Conservation (phyloP, 2,797 vertebrate genomes). For the Monodelphis domestica region DNA sequence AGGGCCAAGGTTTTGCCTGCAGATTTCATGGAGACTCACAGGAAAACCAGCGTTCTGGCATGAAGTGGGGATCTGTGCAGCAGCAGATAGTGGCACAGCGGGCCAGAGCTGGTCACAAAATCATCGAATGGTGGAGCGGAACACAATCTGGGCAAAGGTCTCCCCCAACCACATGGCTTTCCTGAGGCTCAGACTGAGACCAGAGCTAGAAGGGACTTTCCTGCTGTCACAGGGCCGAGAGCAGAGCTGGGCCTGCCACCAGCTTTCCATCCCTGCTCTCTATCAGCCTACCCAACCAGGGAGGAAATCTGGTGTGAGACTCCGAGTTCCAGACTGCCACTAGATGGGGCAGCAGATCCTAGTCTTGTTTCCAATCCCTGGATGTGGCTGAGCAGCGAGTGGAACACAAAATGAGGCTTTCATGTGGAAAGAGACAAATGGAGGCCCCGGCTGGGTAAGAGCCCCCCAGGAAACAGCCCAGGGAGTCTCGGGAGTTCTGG, state of each 20-base stretch:
- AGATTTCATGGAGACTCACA: not conserved
- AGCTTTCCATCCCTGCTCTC: not conserved
- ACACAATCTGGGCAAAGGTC: not conserved
- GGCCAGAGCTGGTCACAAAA: not conserved
- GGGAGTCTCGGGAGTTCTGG: not conserved
- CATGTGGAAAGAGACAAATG: too few species aligned
- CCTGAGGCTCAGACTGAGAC: not conserved
- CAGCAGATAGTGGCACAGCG: not conserved
- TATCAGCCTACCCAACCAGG: not conserved
- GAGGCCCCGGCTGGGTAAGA: too few species aligned
- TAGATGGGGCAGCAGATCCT: not conserved
- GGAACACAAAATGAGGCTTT: not conserved
- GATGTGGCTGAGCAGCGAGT: too few species aligned
- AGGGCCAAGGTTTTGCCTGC: not conserved
- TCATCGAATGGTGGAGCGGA: not conserved
- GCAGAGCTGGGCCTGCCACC: not conserved
- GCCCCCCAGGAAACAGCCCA: not conserved
- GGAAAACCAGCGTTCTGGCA: not conserved
- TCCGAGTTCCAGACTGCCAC: not conserved
- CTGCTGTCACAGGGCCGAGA: not conserved
- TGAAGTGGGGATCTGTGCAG: not conserved
- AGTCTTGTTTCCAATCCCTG: not conserved
- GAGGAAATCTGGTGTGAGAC: not conserved
- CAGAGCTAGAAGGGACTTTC: not conserved
- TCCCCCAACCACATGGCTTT: not conserved